Conservation (phyloP, 1,140 invertebrate species). For the Drosophila fuyamai region DNA sequence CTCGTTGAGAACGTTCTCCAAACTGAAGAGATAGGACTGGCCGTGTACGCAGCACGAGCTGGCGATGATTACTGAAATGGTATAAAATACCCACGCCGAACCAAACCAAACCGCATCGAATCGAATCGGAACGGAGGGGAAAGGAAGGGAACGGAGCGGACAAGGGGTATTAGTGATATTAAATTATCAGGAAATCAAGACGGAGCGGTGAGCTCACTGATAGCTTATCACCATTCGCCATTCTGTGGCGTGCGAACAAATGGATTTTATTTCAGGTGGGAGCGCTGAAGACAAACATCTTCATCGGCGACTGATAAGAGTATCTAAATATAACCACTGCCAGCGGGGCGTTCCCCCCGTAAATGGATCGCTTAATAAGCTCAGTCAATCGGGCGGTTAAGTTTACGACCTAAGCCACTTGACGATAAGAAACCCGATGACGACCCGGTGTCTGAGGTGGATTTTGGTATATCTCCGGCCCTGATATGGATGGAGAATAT, state of each 20-base stretch:
- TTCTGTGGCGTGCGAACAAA: constrained; percentile 22
- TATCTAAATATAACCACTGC: constrained; percentile 24
- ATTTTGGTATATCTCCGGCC: constrained; percentile 3
- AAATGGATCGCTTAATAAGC: constrained; percentile 45
- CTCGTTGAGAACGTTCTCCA: constrained; percentile 70
- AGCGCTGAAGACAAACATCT: constrained; percentile 1
- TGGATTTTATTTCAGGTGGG: constrained; percentile 33
- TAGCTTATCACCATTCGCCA: constrained; percentile 24
- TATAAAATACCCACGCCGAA: constrained; percentile 28
- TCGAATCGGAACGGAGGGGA: constrained; percentile 20
- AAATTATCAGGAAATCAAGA: constrained; percentile 40
- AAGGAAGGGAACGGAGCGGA: constrained; percentile 13
- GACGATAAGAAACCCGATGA: constrained; percentile 25
- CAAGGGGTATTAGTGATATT: constrained; percentile 19
- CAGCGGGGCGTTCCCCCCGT: constrained; percentile 24
- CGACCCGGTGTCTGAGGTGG: constrained; percentile 31
- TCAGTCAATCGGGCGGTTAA: constrained; percentile 22
- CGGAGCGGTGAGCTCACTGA: constrained; percentile 43
- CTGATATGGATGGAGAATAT: constrained; percentile 13
- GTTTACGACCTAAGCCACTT: constrained; percentile 36
- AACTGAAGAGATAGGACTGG: constrained; percentile 71
- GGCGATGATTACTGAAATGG: constrained; percentile 75
- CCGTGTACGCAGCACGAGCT: constrained; percentile 49
- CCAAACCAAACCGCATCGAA: constrained; percentile 45
- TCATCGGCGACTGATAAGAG: constrained; percentile 24